These are phyloP conservation scores for Diaphora mendica DNA, from an alignment of 2,888 invertebrate species.

Conservation along the genomic window DNA sequence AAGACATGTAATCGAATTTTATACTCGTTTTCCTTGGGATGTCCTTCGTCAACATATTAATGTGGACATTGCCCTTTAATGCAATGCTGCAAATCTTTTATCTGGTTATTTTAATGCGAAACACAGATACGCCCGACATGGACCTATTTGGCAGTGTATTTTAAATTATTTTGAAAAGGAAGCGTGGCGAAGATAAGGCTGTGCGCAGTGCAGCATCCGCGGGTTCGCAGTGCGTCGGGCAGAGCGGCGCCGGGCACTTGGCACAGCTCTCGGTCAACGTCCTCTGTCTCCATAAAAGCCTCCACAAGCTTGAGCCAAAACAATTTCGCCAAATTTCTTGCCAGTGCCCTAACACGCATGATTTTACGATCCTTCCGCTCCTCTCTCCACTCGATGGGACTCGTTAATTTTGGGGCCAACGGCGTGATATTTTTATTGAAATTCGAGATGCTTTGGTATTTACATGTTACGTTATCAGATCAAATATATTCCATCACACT, in stretches of 20 bases:
- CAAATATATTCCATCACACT: conserved; percentile 63
- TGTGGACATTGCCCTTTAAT: conserved; percentile 49
- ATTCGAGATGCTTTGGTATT: conserved; percentile 68
- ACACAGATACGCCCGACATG: conserved; percentile 41
- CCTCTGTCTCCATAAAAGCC: conserved; percentile 81
- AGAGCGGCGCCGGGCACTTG: conserved; percentile 83
- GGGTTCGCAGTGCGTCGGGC: conserved; percentile 80
- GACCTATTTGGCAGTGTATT: conserved; percentile 76
- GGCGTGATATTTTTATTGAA: conserved; percentile 71
- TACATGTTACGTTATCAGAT: conserved; percentile 71
- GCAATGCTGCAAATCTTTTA: conserved; percentile 35
- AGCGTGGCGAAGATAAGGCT: conserved; percentile 68
- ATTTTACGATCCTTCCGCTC: conserved; percentile 77
- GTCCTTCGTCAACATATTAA: conserved; percentile 59
- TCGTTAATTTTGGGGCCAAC: conserved; percentile 70
- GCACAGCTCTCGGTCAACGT: conserved; percentile 83
- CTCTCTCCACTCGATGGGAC: conserved; percentile 58
- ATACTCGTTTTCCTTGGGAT: conserved; percentile 55
- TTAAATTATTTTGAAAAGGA: conserved; percentile 74
- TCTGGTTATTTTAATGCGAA: conserved; percentile 36
- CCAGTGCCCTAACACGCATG: conserved; percentile 80
- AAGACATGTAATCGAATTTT: conserved; percentile 64
- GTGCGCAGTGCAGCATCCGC: conserved; percentile 80
- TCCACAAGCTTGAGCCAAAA: conserved; percentile 79
- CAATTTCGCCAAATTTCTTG: conserved; percentile 84